Percentiles rank a stretch among this genome's conserved stretches.
phyloP scores from a whole-genome alignment of 1,140 invertebrate species.

The Nomia melanderi region DNA sequence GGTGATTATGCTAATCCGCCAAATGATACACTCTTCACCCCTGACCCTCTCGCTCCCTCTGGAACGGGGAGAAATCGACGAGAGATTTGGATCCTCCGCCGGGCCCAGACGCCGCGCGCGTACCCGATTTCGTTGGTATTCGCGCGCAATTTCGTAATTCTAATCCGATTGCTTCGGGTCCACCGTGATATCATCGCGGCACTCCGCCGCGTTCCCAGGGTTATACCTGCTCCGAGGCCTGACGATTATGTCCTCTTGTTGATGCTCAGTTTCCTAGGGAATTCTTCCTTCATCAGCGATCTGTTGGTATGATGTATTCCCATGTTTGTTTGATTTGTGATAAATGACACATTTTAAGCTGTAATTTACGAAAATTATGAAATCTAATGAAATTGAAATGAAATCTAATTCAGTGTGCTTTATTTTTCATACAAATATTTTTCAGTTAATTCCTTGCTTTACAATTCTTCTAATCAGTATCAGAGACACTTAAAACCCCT shows the following conservation, averaged over 20 bases:
- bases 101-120: background rate
- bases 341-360: too few relatives aligned
- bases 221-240: conserved; percentile 23
- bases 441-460: too few relatives aligned
- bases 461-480: too few relatives aligned
- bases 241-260: conserved; percentile 21
- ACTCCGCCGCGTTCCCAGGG: conserved; percentile 14
- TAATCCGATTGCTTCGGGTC: conserved; percentile 43
- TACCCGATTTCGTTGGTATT: too few relatives aligned
- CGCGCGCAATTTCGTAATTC: conserved; percentile 54
- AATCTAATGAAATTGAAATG: too few relatives aligned
- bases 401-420: too few relatives aligned
- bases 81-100: conserved; percentile 55
- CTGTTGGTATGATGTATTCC: too few relatives aligned
- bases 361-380: too few relatives aligned
- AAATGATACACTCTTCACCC: conserved; percentile 79
- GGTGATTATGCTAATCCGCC: conserved; percentile 80
- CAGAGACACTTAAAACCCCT: too few relatives aligned
- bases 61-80: conserved; percentile 13
- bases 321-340: too few relatives aligned
- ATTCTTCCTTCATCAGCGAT: background rate
- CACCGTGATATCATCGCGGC: conserved; percentile 13
- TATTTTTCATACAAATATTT: too few relatives aligned
- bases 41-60: conserved; percentile 5
- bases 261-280: background rate